Conservation (phyloP, 2,888 invertebrate species). For the Lithosia quadra region DNA sequence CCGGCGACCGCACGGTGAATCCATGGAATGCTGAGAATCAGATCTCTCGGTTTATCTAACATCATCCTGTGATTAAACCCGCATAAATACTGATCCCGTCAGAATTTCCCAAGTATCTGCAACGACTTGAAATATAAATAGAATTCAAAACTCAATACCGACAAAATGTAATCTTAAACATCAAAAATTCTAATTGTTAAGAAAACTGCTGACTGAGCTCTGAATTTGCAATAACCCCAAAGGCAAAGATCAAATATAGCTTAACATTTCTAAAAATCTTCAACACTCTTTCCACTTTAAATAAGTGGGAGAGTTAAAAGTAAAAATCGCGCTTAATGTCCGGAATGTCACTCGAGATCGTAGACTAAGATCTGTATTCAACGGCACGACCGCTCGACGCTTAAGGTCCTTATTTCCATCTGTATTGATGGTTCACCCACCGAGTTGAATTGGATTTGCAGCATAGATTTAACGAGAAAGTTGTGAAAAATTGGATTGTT, state of each 20-base stretch:
- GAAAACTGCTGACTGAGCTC: not conserved
- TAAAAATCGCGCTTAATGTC: slow-evolving; percentile 31
- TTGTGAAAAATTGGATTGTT: not conserved
- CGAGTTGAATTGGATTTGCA: slow-evolving; percentile 34
- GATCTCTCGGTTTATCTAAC: too few relatives aligned
- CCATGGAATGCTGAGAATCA: too few relatives aligned
- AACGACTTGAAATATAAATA: not conserved
- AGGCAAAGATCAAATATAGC: not conserved
- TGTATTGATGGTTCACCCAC: slow-evolving; percentile 34
- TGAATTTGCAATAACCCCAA: not conserved
- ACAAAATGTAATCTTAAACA: not conserved
- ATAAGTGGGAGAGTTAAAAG: not conserved
- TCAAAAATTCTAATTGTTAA: not conserved
- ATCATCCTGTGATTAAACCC: too few relatives aligned
- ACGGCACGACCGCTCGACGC: slow-evolving; percentile 42
- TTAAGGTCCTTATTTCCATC: slow-evolving; percentile 44
- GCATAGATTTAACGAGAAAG: slow-evolving; percentile 25
- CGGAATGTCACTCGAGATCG: slow-evolving; percentile 31
- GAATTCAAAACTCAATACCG: not conserved
- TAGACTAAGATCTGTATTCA: slow-evolving; percentile 40
- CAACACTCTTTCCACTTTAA: not conserved
- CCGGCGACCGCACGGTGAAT: too few relatives aligned
- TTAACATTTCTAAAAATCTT: not conserved
- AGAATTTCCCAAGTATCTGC: too few relatives aligned
- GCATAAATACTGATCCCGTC: too few relatives aligned